Evolutionary conservation across 2,888 invertebrate genomes (phyloP), one percentile per base, ranked within the genome.

Genomic region (Antheraea yamamai): DNA sequence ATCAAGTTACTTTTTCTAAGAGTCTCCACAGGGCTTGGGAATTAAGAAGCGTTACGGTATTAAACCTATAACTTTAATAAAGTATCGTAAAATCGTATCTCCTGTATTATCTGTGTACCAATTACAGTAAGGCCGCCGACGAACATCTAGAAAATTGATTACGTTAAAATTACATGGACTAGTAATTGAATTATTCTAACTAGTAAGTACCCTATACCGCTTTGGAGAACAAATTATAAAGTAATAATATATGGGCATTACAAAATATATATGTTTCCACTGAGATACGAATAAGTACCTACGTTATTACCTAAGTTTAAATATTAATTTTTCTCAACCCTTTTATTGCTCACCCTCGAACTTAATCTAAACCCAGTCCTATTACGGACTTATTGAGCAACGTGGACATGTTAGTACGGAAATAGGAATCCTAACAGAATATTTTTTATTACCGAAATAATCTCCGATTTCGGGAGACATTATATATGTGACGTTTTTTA

Each of bases 191-290:
- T 94, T 94, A 95, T 90, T 86, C 94, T 95, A 95, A 90, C 93
- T 95, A 94, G 89, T 94, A 94, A 94, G 94, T 95, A 95, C 93
- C 93, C 92, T 92, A 91, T 90, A 94, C 95, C 95, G 94, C 94
- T 90, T 91, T 90, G 93, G 94, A 94, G 93, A 92, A 93, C 89
- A 89, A 88, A 84, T 81, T 84, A 84, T 81, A 84, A 81, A 80
- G 81, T 87, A 87, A 86, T 83, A 66, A 30, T 81, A 84, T 88
- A 91, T 92, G 90, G 88, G 82, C 87, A 87, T 86, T 89, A 89
- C 85, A 85, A 86, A 86, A 85, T 85, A 88, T 86, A 87, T 84
- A 47, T 47, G 82, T 86, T 88, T 90, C 84, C 85, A 88, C 85
- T 86, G 86, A 85, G 85, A 89, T 85, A 87, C 82, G 80, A 84